phyloP scores from a whole-genome alignment of 1,140 invertebrate genomes.

The Danaus melanippus region DNA sequence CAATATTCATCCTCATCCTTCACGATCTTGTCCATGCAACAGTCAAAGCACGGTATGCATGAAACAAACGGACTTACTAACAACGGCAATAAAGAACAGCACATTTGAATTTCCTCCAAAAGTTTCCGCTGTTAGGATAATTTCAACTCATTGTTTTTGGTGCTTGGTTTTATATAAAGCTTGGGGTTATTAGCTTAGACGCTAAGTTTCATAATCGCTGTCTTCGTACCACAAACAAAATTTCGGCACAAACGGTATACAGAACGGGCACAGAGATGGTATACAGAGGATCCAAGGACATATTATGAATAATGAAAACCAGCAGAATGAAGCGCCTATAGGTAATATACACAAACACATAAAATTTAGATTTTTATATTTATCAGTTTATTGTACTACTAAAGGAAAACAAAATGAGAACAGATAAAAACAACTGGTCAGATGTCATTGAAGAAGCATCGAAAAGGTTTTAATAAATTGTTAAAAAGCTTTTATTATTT shows the following conservation, averaged over 20 bases:
- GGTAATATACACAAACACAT: slow-evolving; percentile 1
- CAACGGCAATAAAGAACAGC: slow-evolving; percentile 25
- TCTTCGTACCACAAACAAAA: too few relatives aligned
- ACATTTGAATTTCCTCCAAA: slow-evolving; percentile 55
- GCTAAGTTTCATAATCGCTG: too few relatives aligned
- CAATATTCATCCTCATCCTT: slow-evolving; percentile 21
- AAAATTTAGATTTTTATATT: background rate
- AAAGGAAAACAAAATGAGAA: too few relatives aligned
- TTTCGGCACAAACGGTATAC: background rate
- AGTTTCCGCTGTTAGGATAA: too few relatives aligned
- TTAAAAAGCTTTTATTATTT: too few relatives aligned
- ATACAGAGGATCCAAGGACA: slow-evolving; percentile 1
- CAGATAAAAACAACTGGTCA: too few relatives aligned
- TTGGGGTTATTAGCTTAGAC: background rate
- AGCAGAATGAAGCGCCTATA: background rate
- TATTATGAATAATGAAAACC: slow-evolving; percentile 2
- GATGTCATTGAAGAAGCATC: too few relatives aligned
- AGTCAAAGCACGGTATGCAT: slow-evolving; percentile 31
- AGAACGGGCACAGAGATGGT: background rate
- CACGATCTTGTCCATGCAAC: slow-evolving; percentile 28
- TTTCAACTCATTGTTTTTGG: background rate
- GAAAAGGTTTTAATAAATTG: too few relatives aligned
- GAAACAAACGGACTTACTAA: slow-evolving; percentile 33
- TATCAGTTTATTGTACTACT: too few relatives aligned
- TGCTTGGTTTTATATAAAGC: slow-evolving; percentile 1